phyloP scores from a whole-genome alignment of 2,113 vertebrate genomes.

The Mohoua ochrocephala region DNA sequence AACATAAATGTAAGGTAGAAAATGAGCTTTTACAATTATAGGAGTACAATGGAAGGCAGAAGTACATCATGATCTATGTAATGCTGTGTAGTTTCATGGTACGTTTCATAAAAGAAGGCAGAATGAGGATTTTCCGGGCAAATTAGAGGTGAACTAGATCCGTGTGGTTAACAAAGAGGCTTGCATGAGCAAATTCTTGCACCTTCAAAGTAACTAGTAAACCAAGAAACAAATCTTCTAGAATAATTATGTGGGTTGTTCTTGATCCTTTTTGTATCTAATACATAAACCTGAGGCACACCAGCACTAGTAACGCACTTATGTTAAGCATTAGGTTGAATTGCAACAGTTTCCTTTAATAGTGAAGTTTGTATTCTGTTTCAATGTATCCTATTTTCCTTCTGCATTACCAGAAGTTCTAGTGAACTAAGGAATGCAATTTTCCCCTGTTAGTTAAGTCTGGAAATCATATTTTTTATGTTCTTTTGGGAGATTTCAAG shows the following conservation, averaged over 20 bases:
- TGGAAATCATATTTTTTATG: neutral
- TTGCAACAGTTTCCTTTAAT: neutral
- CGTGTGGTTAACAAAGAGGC: neutral
- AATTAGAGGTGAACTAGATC: neutral
- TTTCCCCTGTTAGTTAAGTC: constrained; percentile 33
- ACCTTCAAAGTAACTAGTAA: neutral
- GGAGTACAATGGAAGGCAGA: neutral
- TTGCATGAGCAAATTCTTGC: neutral
- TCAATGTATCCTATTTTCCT: neutral
- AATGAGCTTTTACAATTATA: neutral
- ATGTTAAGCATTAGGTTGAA: neutral
- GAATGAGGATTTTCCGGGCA: neutral
- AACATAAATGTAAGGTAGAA: neutral
- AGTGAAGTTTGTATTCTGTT: neutral
- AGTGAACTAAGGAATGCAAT: neutral
- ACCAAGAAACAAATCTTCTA: neutral
- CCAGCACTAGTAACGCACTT: neutral
- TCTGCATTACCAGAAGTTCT: neutral
- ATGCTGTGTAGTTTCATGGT: neutral
- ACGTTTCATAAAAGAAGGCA: neutral
- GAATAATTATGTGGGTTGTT: neutral
- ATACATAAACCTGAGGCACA: neutral
- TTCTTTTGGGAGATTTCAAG: constrained; percentile 17
- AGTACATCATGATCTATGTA: neutral
- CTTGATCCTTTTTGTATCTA: neutral